phyloP scores from a whole-genome alignment of 2,888 invertebrate species.

The Glyphotaelius pellucidus region DNA sequence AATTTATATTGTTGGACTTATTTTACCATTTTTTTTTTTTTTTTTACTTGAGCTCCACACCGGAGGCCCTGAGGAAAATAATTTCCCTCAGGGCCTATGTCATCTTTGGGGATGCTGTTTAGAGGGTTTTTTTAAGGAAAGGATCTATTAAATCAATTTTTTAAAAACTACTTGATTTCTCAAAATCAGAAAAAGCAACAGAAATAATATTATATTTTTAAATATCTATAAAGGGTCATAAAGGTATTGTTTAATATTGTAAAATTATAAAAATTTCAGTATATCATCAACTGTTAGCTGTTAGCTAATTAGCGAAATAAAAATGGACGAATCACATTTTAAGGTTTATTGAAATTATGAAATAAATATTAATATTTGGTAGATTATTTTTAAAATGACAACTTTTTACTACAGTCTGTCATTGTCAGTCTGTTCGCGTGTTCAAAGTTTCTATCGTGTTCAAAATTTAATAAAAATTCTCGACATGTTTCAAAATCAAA shows the following conservation, averaged over 20 bases:
- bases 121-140: no score
- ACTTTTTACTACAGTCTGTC: neutral
- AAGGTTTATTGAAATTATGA: neutral
- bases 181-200: neutral
- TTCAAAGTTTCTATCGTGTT: no score
- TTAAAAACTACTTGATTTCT: no score
- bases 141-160: neutral
- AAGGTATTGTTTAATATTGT: neutral
- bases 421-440: neutral
- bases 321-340: no score
- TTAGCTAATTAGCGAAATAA: neutral
- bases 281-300: neutral
- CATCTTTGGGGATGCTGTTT: no score
- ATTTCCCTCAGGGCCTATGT: no score
- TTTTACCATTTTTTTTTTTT: no score
- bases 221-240: neutral
- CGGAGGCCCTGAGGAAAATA: no score
- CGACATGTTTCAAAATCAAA: no score
- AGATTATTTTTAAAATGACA: neutral
- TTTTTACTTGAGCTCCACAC: no score
- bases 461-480: no score
- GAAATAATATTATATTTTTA: neutral
- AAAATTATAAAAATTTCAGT: no score
- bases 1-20: neutral
- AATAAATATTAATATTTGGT: neutral